phyloP scores from a whole-genome alignment of 2,113 vertebrate genomes.

The Mionectes macconnelli region DNA sequence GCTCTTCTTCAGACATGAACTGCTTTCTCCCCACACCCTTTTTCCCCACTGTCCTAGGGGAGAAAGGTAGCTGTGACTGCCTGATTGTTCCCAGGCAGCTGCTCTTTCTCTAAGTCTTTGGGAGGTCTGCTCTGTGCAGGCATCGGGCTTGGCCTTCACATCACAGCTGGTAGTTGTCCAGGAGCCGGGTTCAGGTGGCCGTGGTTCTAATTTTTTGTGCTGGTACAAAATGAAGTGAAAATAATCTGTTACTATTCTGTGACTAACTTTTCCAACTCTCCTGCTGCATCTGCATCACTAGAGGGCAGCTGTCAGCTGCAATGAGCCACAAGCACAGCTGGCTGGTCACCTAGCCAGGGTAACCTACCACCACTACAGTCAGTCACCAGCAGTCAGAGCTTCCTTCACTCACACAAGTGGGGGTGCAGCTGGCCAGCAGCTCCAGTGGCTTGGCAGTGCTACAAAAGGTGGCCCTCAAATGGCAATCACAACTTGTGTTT shows the following conservation, averaged over 20 bases:
- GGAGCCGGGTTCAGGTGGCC: background rate
- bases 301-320: slow-evolving; percentile 6
- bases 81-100: background rate
- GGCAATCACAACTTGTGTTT: background rate
- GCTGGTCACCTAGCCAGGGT: background rate
- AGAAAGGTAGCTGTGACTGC: slow-evolving; percentile 8
- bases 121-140: slow-evolving; percentile 31
- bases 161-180: background rate
- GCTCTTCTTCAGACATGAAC: slow-evolving; percentile 24
- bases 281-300: slow-evolving; percentile 15
- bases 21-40: background rate
- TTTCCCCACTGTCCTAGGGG: slow-evolving; percentile 5
- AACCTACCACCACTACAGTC: background rate
- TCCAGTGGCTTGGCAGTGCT: background rate
- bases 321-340: background rate
- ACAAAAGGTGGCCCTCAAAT: background rate
- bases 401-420: background rate
- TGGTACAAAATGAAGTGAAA: slow-evolving; percentile 22
- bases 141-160: background rate
- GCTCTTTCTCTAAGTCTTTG: slow-evolving; percentile 3
- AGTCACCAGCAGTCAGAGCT: background rate
- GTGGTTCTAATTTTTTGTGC: background rate
- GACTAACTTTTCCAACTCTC: background rate
- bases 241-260: background rate
- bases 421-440: background rate